Base-by-base conservation (phyloP, 2,113 vertebrate species). In the Phalacrocorax brasilianus region DNA sequence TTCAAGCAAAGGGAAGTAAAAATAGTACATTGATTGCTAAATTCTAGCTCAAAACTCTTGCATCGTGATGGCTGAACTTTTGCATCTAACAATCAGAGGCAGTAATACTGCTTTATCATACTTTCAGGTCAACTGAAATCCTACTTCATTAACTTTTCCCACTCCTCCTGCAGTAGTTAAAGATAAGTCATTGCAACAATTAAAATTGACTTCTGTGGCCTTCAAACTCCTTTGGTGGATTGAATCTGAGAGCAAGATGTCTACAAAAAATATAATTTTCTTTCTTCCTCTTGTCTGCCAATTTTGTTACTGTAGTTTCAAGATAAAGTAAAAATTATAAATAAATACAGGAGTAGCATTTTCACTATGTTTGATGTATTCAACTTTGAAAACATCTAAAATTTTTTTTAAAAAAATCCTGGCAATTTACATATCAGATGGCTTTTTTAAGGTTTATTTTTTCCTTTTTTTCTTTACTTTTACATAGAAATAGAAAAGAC, bases 211-310 rank as follows among this genome's bases (percentile, higher is more conserved):
- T 93, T 95, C 58, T 45, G 22, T 30, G 44, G 63, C 45, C 33
- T 81, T 78, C 9, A 6, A 65, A 75, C 27, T 75, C 62, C 66
- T 66, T 71, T 86, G 16, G 14, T 47, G 27, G 40, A 55, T 47
- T 55, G 49, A 89, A 78, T 61, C 33, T 63, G 83, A 98, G 71
- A 97, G 97, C 65, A 98, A 98, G 80, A 97, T 98, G 95, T 97
- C 98, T 92, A 97, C 5, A 71, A 35, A 35, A 88, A 92, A 56
- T 16, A 3, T 12, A 55, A 38, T 65, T 80, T 62, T 49, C 11
- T 52, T 73, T n/a, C 14, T 15, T 49, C 2, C 8, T 23, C 8
- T 84, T 2, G 0, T 35, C 52, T 67, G 5, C 21, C 7, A 47
- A 14, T 76, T 80, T 82, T 82, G 6, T 56, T 42, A 16, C 28